Evolutionary conservation across 1,140 invertebrate genomes (phyloP).

Genomic region (Drosophila dunni): DNA sequence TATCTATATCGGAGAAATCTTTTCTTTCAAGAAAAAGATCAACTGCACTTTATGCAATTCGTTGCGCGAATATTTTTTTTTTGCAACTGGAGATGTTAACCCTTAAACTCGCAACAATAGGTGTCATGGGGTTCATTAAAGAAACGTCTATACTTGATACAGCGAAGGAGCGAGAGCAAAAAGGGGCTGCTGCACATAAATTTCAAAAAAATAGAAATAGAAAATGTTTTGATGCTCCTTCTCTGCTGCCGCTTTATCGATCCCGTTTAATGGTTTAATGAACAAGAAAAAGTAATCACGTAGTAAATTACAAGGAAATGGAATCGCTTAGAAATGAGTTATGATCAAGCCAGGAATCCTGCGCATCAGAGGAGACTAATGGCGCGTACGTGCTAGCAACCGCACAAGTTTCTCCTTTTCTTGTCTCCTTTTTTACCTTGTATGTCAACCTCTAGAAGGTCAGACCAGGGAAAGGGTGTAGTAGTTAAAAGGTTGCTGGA

Average conservation of each 20-base stretch:
- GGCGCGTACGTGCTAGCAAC: constrained; percentile 62
- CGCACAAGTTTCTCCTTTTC: constrained; percentile 34
- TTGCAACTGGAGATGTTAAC: constrained; percentile 67
- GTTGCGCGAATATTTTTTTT: constrained; percentile 75
- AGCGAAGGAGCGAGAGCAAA: constrained; percentile 21
- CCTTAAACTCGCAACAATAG: constrained; percentile 51
- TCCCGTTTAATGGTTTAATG: constrained; percentile 78
- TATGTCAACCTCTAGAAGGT: constrained; percentile 33
- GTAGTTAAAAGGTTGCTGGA: constrained; percentile 46
- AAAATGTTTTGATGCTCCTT: constrained; percentile 49
- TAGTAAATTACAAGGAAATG: constrained; percentile 80
- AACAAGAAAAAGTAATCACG: constrained; percentile 80
- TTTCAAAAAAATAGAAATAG: constrained; percentile 29
- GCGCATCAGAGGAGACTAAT: constrained; percentile 48
- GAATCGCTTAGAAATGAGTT: constrained; percentile 78
- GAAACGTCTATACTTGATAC: constrained; percentile 9
- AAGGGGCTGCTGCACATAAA: constrained; percentile 58
- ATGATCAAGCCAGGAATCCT: constrained; percentile 22
- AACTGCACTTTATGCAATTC: constrained; percentile 72
- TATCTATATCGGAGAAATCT: not conserved
- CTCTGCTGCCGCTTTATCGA: constrained; percentile 57
- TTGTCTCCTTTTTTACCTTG: not conserved
- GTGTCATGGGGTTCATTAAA: constrained; percentile 49
- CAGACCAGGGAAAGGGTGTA: constrained; percentile 2
- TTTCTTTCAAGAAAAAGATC: constrained; percentile 15